These are phyloP conservation scores for Callosobruchus maculatus DNA, from an alignment of 2,888 invertebrate species.

Conservation along the genomic window DNA sequence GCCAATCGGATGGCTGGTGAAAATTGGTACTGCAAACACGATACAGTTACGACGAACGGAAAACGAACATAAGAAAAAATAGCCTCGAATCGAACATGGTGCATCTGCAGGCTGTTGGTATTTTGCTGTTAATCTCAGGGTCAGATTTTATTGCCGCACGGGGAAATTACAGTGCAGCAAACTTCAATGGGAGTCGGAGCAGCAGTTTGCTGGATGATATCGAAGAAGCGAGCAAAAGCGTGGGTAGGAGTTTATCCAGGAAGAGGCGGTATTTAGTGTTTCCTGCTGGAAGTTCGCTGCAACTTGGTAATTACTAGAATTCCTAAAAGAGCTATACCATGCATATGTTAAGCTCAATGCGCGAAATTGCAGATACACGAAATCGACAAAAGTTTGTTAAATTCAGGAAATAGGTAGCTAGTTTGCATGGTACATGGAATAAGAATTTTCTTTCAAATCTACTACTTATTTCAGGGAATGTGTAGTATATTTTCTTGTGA, in stretches of 20 bases:
- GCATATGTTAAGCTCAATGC: too few relatives aligned
- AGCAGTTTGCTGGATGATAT: constrained; percentile 30
- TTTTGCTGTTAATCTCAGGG: background rate
- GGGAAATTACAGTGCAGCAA: background rate
- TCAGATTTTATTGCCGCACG: background rate
- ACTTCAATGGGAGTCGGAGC: constrained; percentile 3
- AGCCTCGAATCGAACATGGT: background rate
- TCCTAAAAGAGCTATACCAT: background rate
- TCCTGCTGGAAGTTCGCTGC: constrained; percentile 42
- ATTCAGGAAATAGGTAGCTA: too few relatives aligned
- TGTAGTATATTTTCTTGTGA: too few relatives aligned
- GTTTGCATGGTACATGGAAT: too few relatives aligned
- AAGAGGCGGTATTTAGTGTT: constrained; percentile 32
- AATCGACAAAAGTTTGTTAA: too few relatives aligned
- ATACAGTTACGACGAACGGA: background rate
- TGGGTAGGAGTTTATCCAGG: constrained; percentile 25
- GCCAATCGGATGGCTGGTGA: background rate
- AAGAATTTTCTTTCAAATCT: too few relatives aligned
- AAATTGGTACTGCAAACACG: background rate
- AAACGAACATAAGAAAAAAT: background rate
- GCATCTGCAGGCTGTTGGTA: background rate
- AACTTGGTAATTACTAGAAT: constrained; percentile 39
- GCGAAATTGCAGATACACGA: too few relatives aligned
- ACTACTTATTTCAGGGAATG: too few relatives aligned
- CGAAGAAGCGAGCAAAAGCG: constrained; percentile 13